Base-by-base conservation (phyloP, 1,140 invertebrate species). In the Scaptomyza montana region DNA sequence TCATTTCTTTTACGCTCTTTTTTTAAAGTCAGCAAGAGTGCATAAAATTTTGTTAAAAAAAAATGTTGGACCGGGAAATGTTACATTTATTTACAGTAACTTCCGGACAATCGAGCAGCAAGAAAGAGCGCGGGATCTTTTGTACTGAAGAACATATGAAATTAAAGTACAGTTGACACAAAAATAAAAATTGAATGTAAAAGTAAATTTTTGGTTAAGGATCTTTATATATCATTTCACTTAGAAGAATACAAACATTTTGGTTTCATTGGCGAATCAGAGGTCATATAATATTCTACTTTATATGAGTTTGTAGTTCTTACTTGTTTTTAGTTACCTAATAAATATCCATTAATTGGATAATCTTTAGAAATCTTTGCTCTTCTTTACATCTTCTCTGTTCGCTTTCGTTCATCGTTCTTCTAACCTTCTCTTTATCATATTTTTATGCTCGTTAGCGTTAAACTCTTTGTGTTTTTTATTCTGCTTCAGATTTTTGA, bases 1-100 rank as follows among this genome's bases (percentile, higher is more conserved):
- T 69, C 46, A 77, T 72, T 74, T 73, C 46, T 36, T 56, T 49
- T 53, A 46, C 45, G 6, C 10, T 4, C 8, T 33, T 13, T 33
- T 13, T 59, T 30, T 45, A 16, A 45, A 67, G 39, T 25, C 49
- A 33, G 33, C 10, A 62, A 64, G 65, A n/a, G 39, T 30, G 30
- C 5, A 33, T 33, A 33, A 33, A 33, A 33, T 5, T 33, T 33
- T 33, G 0, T 10, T 30, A 66, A 59, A 21, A 33, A 43, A 55
- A 51, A 19, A 33, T 39, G 41, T 30, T 49, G 21, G 39, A 39
- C 56, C 39, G 56, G 56, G 66, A 75, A 74, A 65, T 57, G 36
- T 51, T 53, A 19, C n/a, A 64, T 55, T 57, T 61, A 65, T 64
- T 50, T 69, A 53, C 59, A 54, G 21, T 28, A 61, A 65, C 56